Conservation (phyloP, 2,113 vertebrate species). For the Oryctolagus cuniculus region mOryCun1.1 NC_091443.1:55765501-55766000, state of each 20-base stretch:
- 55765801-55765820: conserved; percentile 5
- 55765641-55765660: not conserved
- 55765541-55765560: not conserved
- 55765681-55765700: conserved; percentile 15
- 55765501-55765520: conserved; percentile 20
- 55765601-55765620: conserved; percentile 47
- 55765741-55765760: conserved; percentile 21
- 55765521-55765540: not conserved
- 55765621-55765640: conserved; percentile 11
- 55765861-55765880: conserved; percentile 8
- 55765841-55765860: conserved; percentile 14
- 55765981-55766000: not conserved
- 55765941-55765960: not conserved
- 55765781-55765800: not conserved
- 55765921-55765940: not conserved
- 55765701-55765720: conserved; percentile 7
- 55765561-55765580: conserved; percentile 33
- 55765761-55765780: conserved; percentile 6
- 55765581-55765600: conserved; percentile 4
- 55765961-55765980: not conserved
- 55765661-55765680: conserved; percentile 39
- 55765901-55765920: not conserved
- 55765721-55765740: conserved; percentile 42
- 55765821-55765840: not conserved
- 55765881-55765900: conserved; percentile 26